Conservation (phyloP, 2,113 vertebrate genomes). For the Pao palembangensis region DNA sequence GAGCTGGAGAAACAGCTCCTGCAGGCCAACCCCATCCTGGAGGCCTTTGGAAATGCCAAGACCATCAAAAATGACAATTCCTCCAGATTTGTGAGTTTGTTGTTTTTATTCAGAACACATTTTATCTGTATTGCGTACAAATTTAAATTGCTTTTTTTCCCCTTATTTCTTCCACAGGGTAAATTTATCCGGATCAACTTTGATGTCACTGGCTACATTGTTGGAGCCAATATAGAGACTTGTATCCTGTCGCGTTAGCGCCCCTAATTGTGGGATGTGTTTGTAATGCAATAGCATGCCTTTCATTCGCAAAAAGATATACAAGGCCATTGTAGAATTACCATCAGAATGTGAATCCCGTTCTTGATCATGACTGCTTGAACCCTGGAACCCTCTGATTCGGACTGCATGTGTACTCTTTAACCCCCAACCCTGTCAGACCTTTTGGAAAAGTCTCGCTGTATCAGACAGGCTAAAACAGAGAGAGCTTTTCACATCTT, state of each 20-base stretch:
- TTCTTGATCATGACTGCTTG: neutral
- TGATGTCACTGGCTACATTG: constrained; percentile 94
- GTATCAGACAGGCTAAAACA: constrained; percentile 93
- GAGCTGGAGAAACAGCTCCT: constrained; percentile 95
- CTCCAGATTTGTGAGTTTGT: constrained; percentile 88
- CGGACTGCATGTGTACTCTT: constrained; percentile 28
- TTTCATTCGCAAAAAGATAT: no score
- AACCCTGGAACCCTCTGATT: neutral
- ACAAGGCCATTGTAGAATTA: neutral
- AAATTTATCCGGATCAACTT: constrained; percentile 98
- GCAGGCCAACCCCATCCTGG: constrained; percentile 95
- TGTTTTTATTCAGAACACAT: neutral
- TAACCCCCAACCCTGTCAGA: constrained; percentile 73
- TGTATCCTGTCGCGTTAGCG: constrained; percentile 81
- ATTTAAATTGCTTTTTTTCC: neutral
- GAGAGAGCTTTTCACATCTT: constrained; percentile 97
- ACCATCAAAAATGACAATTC: constrained; percentile 99
- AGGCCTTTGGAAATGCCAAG: constrained; percentile 96
- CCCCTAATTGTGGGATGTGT: neutral
- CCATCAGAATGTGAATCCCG: neutral
- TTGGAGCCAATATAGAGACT: constrained; percentile 96
- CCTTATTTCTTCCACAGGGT: constrained; percentile 75
- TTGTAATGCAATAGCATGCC: neutral
- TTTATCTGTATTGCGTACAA: neutral
- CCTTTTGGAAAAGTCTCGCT: constrained; percentile 94